Evolutionary conservation across 92 coral and sea anemone species (phyloP).

Genomic region (Muricea muricata): DNA sequence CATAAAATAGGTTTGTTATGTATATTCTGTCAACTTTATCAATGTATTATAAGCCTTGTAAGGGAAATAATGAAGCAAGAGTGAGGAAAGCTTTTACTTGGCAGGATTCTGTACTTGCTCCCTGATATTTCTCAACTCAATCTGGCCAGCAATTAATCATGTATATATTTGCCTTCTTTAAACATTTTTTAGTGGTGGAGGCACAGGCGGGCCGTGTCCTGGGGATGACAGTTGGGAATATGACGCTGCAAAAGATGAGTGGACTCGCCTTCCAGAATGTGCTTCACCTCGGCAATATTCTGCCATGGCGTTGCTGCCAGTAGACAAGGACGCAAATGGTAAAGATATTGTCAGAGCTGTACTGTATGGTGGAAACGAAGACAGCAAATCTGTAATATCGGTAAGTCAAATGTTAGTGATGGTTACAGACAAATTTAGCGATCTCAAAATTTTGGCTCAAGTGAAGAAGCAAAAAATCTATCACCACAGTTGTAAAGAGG

Average conservation of each 20-base stretch:
- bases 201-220: constrained; percentile 96
- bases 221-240: constrained; percentile 92
- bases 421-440: too few relatives aligned
- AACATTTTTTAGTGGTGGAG: constrained; percentile 79
- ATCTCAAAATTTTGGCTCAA: too few relatives aligned
- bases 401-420: constrained; percentile 50
- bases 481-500: too few relatives aligned
- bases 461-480: too few relatives aligned
- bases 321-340: constrained; percentile 52
- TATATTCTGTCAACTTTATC: too few relatives aligned
- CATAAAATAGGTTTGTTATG: too few relatives aligned
- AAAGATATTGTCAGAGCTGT: constrained; percentile 73
- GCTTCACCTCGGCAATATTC: constrained; percentile 84
- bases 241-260: constrained; percentile 62
- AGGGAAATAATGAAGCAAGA: too few relatives aligned
- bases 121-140: too few relatives aligned
- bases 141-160: too few relatives aligned
- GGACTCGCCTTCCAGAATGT: constrained; percentile 83
- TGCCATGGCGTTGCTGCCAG: constrained; percentile 94
- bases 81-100: too few relatives aligned
- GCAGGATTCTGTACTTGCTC: too few relatives aligned
- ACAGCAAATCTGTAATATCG: constrained; percentile 71
- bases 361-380: constrained; percentile 87
- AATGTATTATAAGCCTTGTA: too few relatives aligned
- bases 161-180: neutral